Evolutionary conservation across 1,140 invertebrate genomes (phyloP).

Genomic region (Campoletis sonorensis): DNA sequence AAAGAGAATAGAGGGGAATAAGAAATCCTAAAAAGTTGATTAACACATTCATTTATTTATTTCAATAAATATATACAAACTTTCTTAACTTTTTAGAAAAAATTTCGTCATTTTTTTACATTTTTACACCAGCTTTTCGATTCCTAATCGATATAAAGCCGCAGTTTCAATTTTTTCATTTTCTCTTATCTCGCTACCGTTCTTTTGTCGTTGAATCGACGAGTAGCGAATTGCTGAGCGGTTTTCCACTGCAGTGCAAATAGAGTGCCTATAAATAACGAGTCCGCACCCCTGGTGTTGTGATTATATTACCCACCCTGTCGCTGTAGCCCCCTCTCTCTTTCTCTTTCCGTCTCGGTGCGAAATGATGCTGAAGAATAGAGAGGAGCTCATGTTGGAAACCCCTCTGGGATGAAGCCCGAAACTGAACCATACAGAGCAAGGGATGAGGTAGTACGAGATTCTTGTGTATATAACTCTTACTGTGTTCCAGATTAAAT

Average conservation of each 20-base stretch:
- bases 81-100: no score
- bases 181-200: not conserved
- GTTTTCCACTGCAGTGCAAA: constrained; percentile 61
- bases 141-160: constrained; percentile 50
- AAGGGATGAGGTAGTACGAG: constrained; percentile 37
- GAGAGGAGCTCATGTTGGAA: constrained; percentile 21
- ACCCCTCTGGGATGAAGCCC: constrained; percentile 47
- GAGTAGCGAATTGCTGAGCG: constrained; percentile 28
- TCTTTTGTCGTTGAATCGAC: constrained; percentile 7
- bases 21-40: no score
- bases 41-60: no score
- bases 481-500: constrained; percentile 73
- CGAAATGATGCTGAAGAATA: constrained; percentile 46
- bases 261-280: constrained; percentile 76
- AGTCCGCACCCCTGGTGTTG: constrained; percentile 72
- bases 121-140: not conserved
- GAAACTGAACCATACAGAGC: constrained; percentile 33
- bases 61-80: no score
- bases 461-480: constrained; percentile 44
- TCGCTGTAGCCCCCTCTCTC: not conserved
- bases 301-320: constrained; percentile 74
- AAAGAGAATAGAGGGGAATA: no score
- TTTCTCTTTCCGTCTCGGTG: not conserved
- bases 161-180: constrained; percentile 64
- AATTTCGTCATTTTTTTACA: not conserved